Conservation (phyloP, 2,113 vertebrate species). For the Jaculus jaculus region DNA sequence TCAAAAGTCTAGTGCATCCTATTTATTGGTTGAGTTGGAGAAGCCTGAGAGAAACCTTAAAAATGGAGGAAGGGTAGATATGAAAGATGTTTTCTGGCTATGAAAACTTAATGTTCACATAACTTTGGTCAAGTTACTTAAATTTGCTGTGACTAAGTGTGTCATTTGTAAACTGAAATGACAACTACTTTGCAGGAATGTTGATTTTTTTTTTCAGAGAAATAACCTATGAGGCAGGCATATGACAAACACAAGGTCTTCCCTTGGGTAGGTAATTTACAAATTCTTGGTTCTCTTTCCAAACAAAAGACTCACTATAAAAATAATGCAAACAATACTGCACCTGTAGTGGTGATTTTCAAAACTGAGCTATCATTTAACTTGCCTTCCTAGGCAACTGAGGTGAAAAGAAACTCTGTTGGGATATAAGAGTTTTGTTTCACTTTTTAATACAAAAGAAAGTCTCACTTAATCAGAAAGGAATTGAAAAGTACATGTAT, state of each 20-base stretch:
- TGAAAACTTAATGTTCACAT: background rate
- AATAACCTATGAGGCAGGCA: background rate
- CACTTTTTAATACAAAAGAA: background rate
- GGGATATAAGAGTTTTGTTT: background rate
- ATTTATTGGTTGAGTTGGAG: no score
- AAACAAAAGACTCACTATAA: background rate
- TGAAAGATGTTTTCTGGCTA: no score
- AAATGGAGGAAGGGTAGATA: no score
- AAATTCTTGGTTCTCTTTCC: background rate
- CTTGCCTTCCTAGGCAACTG: constrained; percentile 36
- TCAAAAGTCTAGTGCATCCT: background rate
- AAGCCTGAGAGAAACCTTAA: no score
- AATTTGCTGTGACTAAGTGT: background rate
- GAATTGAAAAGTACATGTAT: constrained; percentile 42
- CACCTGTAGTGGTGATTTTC: background rate
- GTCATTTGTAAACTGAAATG: constrained; percentile 3
- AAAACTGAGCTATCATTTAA: constrained; percentile 26
- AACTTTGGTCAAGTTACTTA: background rate
- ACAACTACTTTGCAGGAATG: background rate
- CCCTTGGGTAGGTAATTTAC: background rate
- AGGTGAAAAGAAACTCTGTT: background rate
- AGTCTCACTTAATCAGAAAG: background rate
- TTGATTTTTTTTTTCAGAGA: constrained; percentile 7
- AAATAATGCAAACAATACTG: constrained; percentile 11
- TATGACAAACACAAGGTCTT: background rate